Evolutionary conservation across 2,888 invertebrate genomes (phyloP), one percentile per base, ranked within the genome.

Genomic region (Pandemis heparana): DNA sequence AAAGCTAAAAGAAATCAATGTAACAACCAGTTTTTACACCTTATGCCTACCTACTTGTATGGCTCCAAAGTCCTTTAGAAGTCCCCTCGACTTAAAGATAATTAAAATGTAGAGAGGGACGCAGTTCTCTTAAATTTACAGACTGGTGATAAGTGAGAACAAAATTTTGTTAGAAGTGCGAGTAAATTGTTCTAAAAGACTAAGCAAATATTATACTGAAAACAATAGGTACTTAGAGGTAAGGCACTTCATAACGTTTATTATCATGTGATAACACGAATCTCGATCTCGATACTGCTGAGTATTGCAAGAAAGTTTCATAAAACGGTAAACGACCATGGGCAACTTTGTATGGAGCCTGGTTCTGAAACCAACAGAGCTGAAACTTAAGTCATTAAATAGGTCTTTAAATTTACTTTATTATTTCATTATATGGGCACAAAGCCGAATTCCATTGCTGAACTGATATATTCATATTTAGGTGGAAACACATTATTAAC

Each of bases 1-100:
- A 12, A 48, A 61, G 68, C 61, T 48, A 69, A 67, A 68, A 60
- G 43, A 46, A 48, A 48, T 61, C 38, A 69, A 48, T 39, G 32
- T 61, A 69, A n/a, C 61, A 69, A 48, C 46, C 60, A 38, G 68
- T 48, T 61, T 46, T 56, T 23, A 66, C 23, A 32, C 46, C 16
- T 43, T 32, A 9, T 14, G 51, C 8, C 8, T 23, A 60, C 8
- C 8, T 23, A 67, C 14, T 67, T 59, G 32, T 60, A 38, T 12
- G 68, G 51, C 16, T 51, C 51, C 16, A 51, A 51, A 68, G 43
- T 14, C 68, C 68, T 16, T 59, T 51, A 51, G 16, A 51, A 59
- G 43, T 53, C n/a, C 23, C 12, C 43, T 1, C 10, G 56, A 23
- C 18, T 59, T 23, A 59, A 23, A 12, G 32, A 59, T 59, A 59